These are phyloP conservation scores for Oxyura jamaicensis DNA, from an alignment of 2,113 vertebrate genomes.

Conservation along the genomic window DNA sequence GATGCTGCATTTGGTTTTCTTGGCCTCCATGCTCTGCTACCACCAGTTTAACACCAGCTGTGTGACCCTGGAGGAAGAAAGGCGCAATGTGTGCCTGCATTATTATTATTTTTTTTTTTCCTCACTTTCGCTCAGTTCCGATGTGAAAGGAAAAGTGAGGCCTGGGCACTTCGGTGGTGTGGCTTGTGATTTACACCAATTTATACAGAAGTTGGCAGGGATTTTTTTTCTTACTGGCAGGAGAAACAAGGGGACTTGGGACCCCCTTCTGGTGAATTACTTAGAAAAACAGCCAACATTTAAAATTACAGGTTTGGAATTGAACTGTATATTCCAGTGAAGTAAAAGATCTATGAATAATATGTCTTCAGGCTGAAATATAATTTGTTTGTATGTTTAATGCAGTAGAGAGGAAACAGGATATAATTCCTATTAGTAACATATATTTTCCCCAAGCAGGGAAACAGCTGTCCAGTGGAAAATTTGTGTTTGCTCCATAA, in stretches of 20 bases:
- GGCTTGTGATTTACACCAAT: background rate
- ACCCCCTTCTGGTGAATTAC: conserved; percentile 55
- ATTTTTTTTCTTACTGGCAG: background rate
- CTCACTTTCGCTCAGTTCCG: background rate
- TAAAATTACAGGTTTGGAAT: conserved; percentile 57
- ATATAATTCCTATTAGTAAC: conserved; percentile 55
- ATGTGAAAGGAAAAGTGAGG: background rate
- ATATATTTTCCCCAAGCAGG: conserved; percentile 45
- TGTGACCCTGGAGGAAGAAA: background rate
- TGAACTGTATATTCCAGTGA: conserved; percentile 47
- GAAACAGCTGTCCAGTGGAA: conserved; percentile 48
- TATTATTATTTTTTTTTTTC: background rate
- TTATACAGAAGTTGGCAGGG: background rate
- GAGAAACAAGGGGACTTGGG: background rate
- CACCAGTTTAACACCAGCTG: background rate
- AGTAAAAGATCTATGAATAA: conserved; percentile 53
- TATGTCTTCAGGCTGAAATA: conserved; percentile 44
- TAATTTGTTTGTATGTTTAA: conserved; percentile 63
- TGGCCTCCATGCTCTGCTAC: background rate
- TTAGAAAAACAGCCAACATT: conserved; percentile 57
- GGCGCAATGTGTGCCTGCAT: background rate
- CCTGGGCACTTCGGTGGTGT: background rate
- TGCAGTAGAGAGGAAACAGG: conserved; percentile 58
- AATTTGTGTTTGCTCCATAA: conserved; percentile 33
- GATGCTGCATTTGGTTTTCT: background rate